These are phyloP conservation scores for Halcyon malimbica DNA, from an alignment of 2,113 vertebrate species.

Conservation along the genomic window DNA sequence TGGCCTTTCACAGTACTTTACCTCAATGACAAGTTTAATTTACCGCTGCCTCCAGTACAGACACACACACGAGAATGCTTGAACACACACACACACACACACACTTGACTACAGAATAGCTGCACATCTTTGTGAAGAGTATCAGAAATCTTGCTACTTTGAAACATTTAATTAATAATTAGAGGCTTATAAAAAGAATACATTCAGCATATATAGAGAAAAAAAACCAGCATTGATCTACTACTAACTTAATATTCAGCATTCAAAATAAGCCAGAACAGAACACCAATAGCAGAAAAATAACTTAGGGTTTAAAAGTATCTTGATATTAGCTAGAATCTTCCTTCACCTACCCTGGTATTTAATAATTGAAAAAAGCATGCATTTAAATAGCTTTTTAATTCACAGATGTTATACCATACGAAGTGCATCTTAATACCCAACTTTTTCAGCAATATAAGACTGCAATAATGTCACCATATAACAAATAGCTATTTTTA, in stretches of 20 bases:
- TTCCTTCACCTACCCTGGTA: background rate
- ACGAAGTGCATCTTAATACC: background rate
- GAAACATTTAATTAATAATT: background rate
- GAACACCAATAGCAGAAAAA: background rate
- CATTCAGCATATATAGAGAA: background rate
- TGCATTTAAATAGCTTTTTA: conserved; percentile 59
- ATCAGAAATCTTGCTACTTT: background rate
- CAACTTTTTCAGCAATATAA: background rate
- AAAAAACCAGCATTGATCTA: background rate
- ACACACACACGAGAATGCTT: background rate
- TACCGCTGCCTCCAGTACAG: background rate
- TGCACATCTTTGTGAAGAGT: background rate
- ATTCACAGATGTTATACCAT: conserved; percentile 6
- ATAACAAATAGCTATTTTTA: background rate
- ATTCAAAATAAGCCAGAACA: background rate
- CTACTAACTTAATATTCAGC: background rate
- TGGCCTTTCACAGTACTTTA: background rate
- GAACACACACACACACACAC: background rate
- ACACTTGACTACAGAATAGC: background rate
- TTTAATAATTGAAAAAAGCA: conserved; percentile 16
- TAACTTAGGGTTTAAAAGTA: background rate
- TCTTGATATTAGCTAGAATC: background rate
- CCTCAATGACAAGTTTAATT: background rate
- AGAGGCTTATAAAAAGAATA: background rate
- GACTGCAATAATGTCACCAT: background rate